Evolutionary conservation across 2,888 invertebrate species (phyloP), one percentile per base, ranked within the genome.

Genomic region (Trachelus stipa): DNA sequence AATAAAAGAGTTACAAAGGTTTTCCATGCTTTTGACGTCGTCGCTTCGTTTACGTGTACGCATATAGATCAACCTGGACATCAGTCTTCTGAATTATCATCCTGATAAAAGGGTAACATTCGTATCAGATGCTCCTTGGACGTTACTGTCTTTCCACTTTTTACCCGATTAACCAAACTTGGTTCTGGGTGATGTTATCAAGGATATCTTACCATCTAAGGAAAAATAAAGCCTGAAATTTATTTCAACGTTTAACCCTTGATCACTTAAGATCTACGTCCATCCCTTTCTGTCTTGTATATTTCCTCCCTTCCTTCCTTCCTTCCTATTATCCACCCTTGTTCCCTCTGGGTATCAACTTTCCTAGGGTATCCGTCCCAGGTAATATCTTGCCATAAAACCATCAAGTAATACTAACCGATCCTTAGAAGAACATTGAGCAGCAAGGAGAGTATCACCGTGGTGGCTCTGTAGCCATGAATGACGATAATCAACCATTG

Each of bases 341-440:
- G 40, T 23, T 0, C 23, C 23, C 23, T 56, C 40, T 23, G 40
- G 23, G 40, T 56, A 56, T 56, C 40, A 40, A 40, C 40, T 40
- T 40, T 40, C 40, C 23, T 40, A 40, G 23, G 23, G 23, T 56
- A 23, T 6, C 40, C 40, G 40, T 56, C 40, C 40, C 40, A 56
- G 40, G 40, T 56, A 56, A 56, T 56, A 56, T 23, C 40, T 56
- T 23, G 40, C 23, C 40, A 23, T 56, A 56, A 56, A 56, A 56
- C 40, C 23, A 56, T 56, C 40, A 56, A 33, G 71, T 31, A 78
- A 80, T 83, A 90, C 90, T 90, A 84, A 90, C 90, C 89, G 81
- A 89, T 89, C 86, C 88, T 87, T 83, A 88, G 88, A 80, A 89
- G 85, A 79, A 90, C 86, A 85, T 90, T 90, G 84, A 90, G 88